Conservation (phyloP, 92 coral and sea anemone species). For the Muricea muricata region DNA sequence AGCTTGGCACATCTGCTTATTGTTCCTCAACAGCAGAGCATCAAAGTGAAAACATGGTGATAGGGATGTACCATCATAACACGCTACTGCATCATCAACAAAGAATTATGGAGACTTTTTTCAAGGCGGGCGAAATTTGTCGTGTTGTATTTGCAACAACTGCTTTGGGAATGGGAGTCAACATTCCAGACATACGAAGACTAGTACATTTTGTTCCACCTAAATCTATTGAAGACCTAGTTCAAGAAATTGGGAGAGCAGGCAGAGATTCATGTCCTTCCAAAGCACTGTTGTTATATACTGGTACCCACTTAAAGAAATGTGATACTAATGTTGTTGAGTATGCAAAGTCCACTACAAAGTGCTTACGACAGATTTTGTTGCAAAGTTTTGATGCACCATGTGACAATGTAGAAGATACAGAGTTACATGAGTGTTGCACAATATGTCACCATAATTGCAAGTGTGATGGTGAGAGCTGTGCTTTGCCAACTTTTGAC, state of each 20-base stretch:
- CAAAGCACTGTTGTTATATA: neutral
- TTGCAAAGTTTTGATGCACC: conserved; percentile 15
- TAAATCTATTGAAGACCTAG: conserved; percentile 14
- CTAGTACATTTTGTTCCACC: conserved; percentile 54
- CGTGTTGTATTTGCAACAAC: neutral
- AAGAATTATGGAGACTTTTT: conserved; percentile 19
- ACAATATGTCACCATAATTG: neutral
- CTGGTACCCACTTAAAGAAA: neutral
- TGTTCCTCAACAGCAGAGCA: neutral
- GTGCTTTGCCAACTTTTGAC: neutral
- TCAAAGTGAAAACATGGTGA: neutral
- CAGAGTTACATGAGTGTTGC: neutral
- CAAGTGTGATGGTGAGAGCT: neutral
- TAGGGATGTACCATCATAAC: conserved; percentile 66
- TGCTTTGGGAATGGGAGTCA: conserved; percentile 18
- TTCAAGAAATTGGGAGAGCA: conserved; percentile 57
- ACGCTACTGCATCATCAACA: conserved; percentile 57
- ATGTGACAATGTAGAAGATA: too few species aligned
- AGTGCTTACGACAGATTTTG: conserved; percentile 41
- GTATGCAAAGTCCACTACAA: conserved; percentile 19
- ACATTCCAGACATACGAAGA: conserved; percentile 13
- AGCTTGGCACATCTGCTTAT: neutral
- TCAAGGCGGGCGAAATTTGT: neutral
- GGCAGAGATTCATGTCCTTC: conserved; percentile 33
- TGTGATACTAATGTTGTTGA: conserved; percentile 21